These are phyloP conservation scores for Pluvialis apricaria DNA, from an alignment of 2,113 vertebrate species.

Conservation along the genomic window DNA sequence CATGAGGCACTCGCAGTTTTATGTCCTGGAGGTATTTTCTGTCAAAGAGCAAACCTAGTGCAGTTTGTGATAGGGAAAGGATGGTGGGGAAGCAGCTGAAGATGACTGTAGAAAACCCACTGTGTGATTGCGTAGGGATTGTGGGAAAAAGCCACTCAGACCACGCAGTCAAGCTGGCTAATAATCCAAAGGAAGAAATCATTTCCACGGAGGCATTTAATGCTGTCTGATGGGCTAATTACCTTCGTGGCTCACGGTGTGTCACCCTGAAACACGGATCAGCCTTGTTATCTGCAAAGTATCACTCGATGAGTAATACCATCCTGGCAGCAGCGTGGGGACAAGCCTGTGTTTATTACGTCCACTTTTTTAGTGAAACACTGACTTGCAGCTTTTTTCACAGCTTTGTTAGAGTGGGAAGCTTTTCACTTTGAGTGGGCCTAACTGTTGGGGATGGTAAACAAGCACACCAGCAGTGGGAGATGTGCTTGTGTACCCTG, in stretches of 20 bases:
- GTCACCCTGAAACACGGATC: not conserved
- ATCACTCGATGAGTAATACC: not conserved
- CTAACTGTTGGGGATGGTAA: too few species aligned
- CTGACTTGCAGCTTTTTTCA: not conserved
- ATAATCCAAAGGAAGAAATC: not conserved
- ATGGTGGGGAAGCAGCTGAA: not conserved
- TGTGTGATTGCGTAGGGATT: not conserved
- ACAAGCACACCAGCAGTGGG: too few species aligned
- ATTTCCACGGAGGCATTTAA: not conserved
- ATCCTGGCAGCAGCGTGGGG: rapidly evolving
- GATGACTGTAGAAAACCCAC: rapidly evolving
- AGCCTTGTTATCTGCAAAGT: not conserved
- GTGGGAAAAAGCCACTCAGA: not conserved
- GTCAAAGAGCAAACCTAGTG: not conserved
- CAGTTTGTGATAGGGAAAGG: not conserved
- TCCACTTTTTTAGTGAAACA: not conserved
- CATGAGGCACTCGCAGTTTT: not conserved
- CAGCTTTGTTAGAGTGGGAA: not conserved
- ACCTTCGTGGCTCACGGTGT: rapidly evolving
- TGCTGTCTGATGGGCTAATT: not conserved
- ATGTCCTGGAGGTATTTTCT: not conserved
- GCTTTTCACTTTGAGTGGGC: not conserved
- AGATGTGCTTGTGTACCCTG: not conserved
- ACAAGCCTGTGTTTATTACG: not conserved
- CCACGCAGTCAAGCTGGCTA: not conserved